Base-by-base conservation (phyloP, 2,113 vertebrate species). In the Pedetes capensis region DNA sequence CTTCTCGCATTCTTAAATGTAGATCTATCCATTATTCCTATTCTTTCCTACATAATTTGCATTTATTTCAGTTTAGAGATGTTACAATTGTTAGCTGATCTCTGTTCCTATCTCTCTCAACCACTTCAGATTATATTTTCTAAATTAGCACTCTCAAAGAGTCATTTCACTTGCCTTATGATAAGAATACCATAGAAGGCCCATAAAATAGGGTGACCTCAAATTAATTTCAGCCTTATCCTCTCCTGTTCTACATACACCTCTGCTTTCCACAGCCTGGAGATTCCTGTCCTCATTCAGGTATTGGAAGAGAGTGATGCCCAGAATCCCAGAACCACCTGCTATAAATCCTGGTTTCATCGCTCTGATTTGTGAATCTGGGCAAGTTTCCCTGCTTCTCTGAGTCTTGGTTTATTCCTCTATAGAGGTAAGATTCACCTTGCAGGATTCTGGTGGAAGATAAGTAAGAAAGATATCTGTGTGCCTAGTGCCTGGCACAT, bases 281-380 rank as follows among this genome's bases (percentile, higher is more conserved):
- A 61, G 27, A 5, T 13, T 61, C 16, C 44, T 5, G 0, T 5
- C 6, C 3, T 20, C 22, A 37, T 22, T 0, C 2, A 47, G n/a
- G 3, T 16, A 0, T 27, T 47, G 57, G 49, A 55, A 29, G 13
- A 74, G 12, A 4, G 5, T 4, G 18, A 49, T n/a, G 29, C 51
- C 69, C 9, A 32, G 44, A 10, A 32, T 32, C 17, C n/a, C n/a
- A 16, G 17, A 39, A 22, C 4, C 29, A 80, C 17, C 44, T 79
- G 64, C 10, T 53, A 18, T 78, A 81, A 22, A 34, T 61, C n/a
- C 29, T 1, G 23, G 5, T 42, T 89, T 51, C 8, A 1, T 49
- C 49, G 11, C 18, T 20, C 37, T 4, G 0, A 6, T 18, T 1
- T 55, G 69, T 63, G 11, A 66, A 23, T n/a, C n/a, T 90, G 7